Evolutionary conservation across 2,888 invertebrate species (phyloP), one percentile per base, ranked within the genome.

Genomic region (Carcina quercana): DNA sequence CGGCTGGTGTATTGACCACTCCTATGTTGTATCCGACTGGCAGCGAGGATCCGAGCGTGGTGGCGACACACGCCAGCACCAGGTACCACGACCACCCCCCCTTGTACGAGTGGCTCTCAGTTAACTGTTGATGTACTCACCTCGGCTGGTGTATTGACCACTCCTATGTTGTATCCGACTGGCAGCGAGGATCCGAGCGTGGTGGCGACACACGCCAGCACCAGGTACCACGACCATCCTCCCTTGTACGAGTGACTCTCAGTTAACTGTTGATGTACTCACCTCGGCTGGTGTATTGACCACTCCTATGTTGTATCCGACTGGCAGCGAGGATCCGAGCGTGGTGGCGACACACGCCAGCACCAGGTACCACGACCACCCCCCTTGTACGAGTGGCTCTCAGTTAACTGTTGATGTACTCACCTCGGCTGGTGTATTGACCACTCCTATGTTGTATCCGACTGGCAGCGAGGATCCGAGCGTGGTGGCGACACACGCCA

Each of bases 1-100:
- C 75, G 29, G 91, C 89, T 1, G 95, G 94, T 13, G 92, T 89
- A 69, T 95, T 95, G 43, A 95, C 88, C 12, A 94, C 94, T 26
- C 95, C 95, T 37, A 95, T 92, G 57, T 92, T 92, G 67, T 90
- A 95, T 20, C 95, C 95, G 28, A 93, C 91, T 4, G 94, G 92
- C 28, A 95, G 69, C 3, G 93, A 92, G 1, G 89, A 89, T 3
- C 95, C 95, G 11, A 95, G 58, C 2, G 92, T 91, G 20, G 93
- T 89, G 3, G 89, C 87, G 32, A 88, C 64, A 8, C 91, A 91
- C 13, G 92, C 90, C 37, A 94, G 59, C 15, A 89, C 57, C 45
- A 95, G 68, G 42, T 88, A 69, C 38, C 78, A 75, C 10, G 89
- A 89, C 91, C 91, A 92, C 74, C n/a, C 86, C 35, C 68, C 69